A percentile compares a stretch with the other conserved stretches of the same genome.
phyloP scores from a whole-genome alignment of 2,888 invertebrate genomes.

The Drosophila koepferae region DNA sequence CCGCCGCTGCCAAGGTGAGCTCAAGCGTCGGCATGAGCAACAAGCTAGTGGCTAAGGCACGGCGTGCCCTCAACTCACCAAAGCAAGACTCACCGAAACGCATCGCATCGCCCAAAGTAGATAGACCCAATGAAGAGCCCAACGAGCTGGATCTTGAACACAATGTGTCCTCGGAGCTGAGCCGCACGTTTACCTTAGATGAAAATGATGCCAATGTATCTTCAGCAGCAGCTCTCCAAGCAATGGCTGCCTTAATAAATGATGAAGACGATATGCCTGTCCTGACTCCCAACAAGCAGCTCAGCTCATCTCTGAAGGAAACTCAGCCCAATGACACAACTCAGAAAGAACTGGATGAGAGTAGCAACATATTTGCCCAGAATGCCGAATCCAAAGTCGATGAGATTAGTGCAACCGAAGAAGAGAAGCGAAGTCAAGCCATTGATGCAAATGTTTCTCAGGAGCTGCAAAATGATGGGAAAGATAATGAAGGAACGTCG shows the following conservation, averaged over 20 bases:
- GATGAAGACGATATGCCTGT: not conserved
- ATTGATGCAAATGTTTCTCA: constrained; percentile 22
- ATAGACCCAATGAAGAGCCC: constrained; percentile 10
- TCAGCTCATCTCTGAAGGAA: not conserved
- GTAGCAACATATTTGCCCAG: not conserved
- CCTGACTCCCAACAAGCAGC: not conserved
- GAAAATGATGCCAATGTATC: constrained; percentile 22
- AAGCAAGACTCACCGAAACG: constrained; percentile 37
- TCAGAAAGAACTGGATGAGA: not conserved
- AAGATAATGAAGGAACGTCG: not conserved
- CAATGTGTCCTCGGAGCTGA: constrained; percentile 51
- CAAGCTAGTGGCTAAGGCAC: constrained; percentile 64
- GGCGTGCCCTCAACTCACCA: constrained; percentile 61
- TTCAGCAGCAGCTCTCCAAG: constrained; percentile 7
- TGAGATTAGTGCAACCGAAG: not conserved
- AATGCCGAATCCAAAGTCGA: not conserved
- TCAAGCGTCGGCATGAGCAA: constrained; percentile 47
- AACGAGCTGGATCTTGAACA: constrained; percentile 22
- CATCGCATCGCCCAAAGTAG: constrained; percentile 24
- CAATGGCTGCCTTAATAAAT: constrained; percentile 7
- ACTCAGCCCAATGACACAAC: not conserved
- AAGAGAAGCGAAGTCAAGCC: not conserved
- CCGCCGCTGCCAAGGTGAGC: constrained; percentile 46
- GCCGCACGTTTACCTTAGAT: constrained; percentile 70
- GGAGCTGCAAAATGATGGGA: not conserved